Evolutionary conservation across 2,113 vertebrate species (phyloP).

Genomic region (Hoplias malabaricus): DNA sequence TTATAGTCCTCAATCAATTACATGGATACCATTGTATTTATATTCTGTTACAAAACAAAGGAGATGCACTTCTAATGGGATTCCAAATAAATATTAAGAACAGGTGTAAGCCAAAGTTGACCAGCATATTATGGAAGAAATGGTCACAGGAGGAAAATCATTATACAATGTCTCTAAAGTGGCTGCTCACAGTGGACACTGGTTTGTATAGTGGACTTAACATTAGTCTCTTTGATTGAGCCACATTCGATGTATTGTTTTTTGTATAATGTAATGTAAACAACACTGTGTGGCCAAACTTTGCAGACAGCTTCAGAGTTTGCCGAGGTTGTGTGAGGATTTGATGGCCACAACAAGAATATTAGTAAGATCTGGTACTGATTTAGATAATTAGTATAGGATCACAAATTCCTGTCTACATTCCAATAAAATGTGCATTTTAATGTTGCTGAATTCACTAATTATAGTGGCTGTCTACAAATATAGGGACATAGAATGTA

Average conservation of each 20-base stretch:
- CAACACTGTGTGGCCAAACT: too few species aligned
- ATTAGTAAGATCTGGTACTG: too few species aligned
- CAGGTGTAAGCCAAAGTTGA: neutral
- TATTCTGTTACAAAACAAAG: neutral
- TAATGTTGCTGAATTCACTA: too few species aligned
- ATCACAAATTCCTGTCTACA: too few species aligned
- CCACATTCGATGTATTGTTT: neutral
- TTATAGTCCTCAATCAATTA: neutral
- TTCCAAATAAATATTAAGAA: neutral
- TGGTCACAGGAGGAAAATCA: neutral
- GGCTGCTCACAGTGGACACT: neutral
- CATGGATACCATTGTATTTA: neutral
- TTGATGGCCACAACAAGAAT: too few species aligned
- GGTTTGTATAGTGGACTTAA: conserved; percentile 1
- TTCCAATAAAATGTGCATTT: too few species aligned
- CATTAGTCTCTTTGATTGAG: neutral
- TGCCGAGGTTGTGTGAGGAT: too few species aligned
- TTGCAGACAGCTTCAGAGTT: too few species aligned
- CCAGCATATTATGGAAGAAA: neutral
- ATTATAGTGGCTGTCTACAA: too few species aligned
- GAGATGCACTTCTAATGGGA: neutral
- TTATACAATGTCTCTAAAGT: neutral
- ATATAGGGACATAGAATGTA: too few species aligned
- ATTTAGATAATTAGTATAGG: too few species aligned
- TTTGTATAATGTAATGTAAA: conserved; percentile 1